Base-by-base conservation (phyloP, 2,797 vertebrate genomes). In the Fratercula arctica region DNA sequence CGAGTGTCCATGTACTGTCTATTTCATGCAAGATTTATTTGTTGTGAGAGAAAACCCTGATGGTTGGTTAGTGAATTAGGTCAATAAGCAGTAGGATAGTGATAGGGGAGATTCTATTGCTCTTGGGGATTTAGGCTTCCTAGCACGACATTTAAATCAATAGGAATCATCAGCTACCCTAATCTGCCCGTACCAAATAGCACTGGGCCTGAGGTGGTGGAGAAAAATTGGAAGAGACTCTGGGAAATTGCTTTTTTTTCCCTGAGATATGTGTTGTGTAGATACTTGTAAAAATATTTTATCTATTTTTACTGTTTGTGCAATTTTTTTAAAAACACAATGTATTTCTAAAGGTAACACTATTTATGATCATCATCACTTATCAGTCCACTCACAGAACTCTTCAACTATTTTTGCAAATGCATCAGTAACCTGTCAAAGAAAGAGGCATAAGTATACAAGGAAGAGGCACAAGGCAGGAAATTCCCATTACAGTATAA, bases 1-100 rank as follows among this genome's bases (percentile, higher is more conserved):
- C 3, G 2, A 75, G 60, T 87, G 72, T 83, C 78, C 77, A 29
- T 93, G 84, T 84, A 74, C 88, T 87, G 53, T 82, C 85, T 96
- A 84, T 96, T 96, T 96, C 95, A 97, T 95, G 94, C 89, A 95
- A 96, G 87, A 92, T 95, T 97, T 97, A 96, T 94, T 96, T 95
- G 92, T 94, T 96, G 92, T 94, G 93, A 96, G 94, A 93, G 94
- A 91, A 95, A 96, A 82, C 91, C 94, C 89, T 72, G 93, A 96
- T 96, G 96, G 90, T 92, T 95, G 88, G 94, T 94, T 97, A 87
- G 91, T 96, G 96, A 96, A 96, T 96, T 96, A 97, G 93, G 91
- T 96, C 92, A 96, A 94, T 96, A 97, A 96, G 96, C 91, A 96
- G 75, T 87, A 89, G 95, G 91, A 94, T 92, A 97, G 93, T 95